Evolutionary conservation across 2,888 invertebrate species (phyloP).

Genomic region (Cremastinae sp.): DNA sequence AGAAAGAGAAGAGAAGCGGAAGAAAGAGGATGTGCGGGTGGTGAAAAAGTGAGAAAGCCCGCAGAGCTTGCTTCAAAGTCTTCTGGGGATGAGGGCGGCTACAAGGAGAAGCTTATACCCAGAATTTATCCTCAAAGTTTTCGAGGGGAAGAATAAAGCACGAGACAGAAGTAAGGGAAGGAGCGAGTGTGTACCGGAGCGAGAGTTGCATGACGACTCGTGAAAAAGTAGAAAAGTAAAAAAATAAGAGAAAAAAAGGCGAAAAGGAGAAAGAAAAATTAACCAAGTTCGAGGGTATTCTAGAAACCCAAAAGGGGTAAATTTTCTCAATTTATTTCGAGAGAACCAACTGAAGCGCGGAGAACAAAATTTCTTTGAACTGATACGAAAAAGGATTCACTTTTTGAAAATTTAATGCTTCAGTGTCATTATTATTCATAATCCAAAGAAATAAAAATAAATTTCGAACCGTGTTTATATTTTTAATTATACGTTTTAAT

Average conservation of each 20-base stretch:
- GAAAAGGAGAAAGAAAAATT: conserved; percentile 23
- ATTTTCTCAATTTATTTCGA: conserved; percentile 34
- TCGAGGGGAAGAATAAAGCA: conserved; percentile 49
- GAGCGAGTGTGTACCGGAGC: conserved; percentile 38
- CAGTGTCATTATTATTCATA: no score
- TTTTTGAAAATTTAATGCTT: no score
- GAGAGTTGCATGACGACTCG: conserved; percentile 29
- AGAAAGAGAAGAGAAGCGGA: conserved; percentile 11
- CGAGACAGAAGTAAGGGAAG: conserved; percentile 30
- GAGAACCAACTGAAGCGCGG: not conserved
- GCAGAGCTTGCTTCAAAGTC: conserved; percentile 38
- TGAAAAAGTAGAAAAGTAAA: conserved; percentile 9
- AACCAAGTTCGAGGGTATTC: conserved; percentile 42
- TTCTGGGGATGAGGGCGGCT: conserved; percentile 45
- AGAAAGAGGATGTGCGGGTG: not conserved
- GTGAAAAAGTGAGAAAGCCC: conserved; percentile 46
- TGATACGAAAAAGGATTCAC: not conserved
- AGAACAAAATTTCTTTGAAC: not conserved
- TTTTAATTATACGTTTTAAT: conserved; percentile 46
- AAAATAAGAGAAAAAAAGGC: conserved; percentile 6
- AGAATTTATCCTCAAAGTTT: conserved; percentile 72
- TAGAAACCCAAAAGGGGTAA: conserved; percentile 3
- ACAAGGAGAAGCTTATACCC: conserved; percentile 69
- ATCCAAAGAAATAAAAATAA: not conserved
- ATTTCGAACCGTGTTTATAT: not conserved